These are phyloP conservation scores for Chrysolina americana DNA, from an alignment of 2,888 invertebrate genomes.

Conservation along the genomic window DNA sequence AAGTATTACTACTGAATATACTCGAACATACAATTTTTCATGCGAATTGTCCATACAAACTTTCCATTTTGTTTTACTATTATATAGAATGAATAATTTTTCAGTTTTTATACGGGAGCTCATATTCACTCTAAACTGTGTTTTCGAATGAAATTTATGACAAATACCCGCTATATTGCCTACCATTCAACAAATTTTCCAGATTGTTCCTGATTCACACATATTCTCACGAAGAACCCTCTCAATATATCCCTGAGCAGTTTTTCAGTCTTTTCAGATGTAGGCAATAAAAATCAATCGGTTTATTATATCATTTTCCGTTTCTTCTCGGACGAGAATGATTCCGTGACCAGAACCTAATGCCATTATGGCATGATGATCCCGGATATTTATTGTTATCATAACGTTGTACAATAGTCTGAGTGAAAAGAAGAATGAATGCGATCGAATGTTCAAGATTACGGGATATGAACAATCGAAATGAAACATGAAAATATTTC, in stretches of 20 bases:
- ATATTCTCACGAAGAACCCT: not conserved
- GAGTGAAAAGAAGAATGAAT: not conserved
- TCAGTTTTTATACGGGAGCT: not conserved
- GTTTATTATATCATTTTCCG: conserved; percentile 42
- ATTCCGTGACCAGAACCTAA: conserved; percentile 42
- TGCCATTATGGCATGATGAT: conserved; percentile 43
- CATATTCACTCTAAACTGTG: not conserved
- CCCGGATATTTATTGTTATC: conserved; percentile 40
- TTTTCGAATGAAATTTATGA: not conserved
- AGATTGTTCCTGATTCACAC: conserved; percentile 7
- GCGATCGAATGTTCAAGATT: not conserved
- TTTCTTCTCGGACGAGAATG: conserved; percentile 27
- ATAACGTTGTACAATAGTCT: conserved; percentile 15
- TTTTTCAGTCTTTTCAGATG: conserved; percentile 24
- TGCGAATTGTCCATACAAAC: no score
- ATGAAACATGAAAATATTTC: not conserved
- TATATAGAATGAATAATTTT: no score
- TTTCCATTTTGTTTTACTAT: no score
- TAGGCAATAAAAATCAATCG: conserved; percentile 43
- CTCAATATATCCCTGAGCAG: conserved; percentile 13
- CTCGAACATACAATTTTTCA: no score
- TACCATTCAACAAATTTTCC: not conserved
- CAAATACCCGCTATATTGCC: not conserved
- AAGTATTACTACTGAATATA: no score
- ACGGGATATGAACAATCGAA: not conserved